These are phyloP conservation scores for Prietella phreatophila DNA, from an alignment of 2,113 vertebrate species.

Conservation along the genomic window DNA sequence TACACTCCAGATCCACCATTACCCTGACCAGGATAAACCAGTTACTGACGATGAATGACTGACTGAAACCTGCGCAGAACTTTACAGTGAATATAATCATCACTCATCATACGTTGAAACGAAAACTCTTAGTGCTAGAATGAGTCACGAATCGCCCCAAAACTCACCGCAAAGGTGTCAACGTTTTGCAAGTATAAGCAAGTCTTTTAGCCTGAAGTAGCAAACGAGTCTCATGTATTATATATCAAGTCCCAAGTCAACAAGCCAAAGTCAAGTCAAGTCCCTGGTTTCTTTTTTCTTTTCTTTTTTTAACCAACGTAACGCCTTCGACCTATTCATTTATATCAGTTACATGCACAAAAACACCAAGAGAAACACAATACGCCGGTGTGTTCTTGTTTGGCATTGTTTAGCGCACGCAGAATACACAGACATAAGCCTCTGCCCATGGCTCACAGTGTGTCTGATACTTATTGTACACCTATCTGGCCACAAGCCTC, in stretches of 20 bases:
- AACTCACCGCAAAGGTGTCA: not conserved
- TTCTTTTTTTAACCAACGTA: not conserved
- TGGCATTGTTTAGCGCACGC: not conserved
- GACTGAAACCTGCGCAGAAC: not conserved
- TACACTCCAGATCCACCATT: not conserved
- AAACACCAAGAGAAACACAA: not conserved
- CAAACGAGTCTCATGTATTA: not conserved
- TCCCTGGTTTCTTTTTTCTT: not conserved
- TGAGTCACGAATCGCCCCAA: not conserved
- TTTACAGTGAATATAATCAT: not conserved
- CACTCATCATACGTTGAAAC: not conserved
- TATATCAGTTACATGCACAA: constrained; percentile 23
- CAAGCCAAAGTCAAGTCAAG: not conserved
- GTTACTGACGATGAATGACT: not conserved
- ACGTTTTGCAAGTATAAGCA: constrained; percentile 5
- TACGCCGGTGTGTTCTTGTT: not conserved
- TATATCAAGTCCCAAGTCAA: not conserved
- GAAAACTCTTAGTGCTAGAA: not conserved
- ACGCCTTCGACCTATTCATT: not conserved
- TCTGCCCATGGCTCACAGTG: not conserved
- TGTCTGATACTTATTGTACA: constrained; percentile 6
- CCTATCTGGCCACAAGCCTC: constrained; percentile 1
- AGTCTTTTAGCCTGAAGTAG: constrained; percentile 4
- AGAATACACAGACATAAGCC: not conserved
- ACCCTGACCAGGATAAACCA: not conserved